Evolutionary conservation across 2,797 vertebrate genomes (phyloP), one percentile per base, ranked within the genome.

Genomic region (Cossypha niveicapilla): DNA sequence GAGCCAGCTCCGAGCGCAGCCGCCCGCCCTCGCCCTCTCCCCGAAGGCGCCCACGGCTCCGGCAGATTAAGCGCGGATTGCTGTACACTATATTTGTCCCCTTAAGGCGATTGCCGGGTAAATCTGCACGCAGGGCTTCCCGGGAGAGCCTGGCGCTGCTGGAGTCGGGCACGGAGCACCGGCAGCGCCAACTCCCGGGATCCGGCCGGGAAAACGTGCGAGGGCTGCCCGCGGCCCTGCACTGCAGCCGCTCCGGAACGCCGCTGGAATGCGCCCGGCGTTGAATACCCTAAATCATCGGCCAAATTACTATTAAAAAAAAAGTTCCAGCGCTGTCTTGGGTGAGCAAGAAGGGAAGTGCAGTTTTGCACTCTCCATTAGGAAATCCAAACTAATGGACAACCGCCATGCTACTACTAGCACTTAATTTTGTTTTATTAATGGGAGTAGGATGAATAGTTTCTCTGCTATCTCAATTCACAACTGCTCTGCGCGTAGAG

Each of bases 101-200:
- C 50, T 34, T 92, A 92, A 96, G 82, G 80, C 90, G 92, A 93
- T 84, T 95, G 88, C 74, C 53, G 34, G 28, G 86, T 28, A 85
- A 90, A 92, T 79, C 81, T 10, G 84, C 65, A 50, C 25, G 65
- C 74, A 80, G 56, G 34, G 61, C 66, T 67, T 16, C n/a, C 57
- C 48, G 78, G 21, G 44, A 67, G 67, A 85, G 50, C 72, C 28
- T 58, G 82, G 24, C 34, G 72, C 48, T 15, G 53, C 62, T 13
- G 72, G n/a, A 41, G 39, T 17, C 35, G 42, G 63, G n/a, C 62
- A 32, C 22, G 21, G 41, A 47, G 41, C 25, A 8, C 10, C 13
- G 32, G 35, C 56, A 68, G 18, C 28, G 28, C 39, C 62, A 6
- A 0, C 7, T 25, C 18, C 53, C 39, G 27, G 18, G 5, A 39